Base-by-base conservation (phyloP, 1,140 invertebrate genomes). In the Drosophila punjabiensis region DNA sequence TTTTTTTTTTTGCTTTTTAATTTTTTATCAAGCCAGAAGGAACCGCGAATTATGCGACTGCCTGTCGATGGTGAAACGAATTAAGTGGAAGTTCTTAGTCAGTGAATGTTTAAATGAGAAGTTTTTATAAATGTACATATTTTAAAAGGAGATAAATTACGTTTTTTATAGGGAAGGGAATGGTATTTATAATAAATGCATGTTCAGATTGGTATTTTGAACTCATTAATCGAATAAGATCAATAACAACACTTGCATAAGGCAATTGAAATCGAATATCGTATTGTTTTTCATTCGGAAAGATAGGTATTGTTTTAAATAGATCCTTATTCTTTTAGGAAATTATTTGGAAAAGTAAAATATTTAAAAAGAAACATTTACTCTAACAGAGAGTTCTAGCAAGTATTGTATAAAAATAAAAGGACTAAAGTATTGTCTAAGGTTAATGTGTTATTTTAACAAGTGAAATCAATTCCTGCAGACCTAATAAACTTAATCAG, bases 21-120 rank as follows among this genome's bases (percentile, higher is more conserved):
- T 77, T 61, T 59, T 50, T 37, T 78, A 69, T 69, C 24, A 63
- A 76, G 66, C 67, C 30, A 65, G 60, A 48, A 64, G 18, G 32
- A 52, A 47, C 59, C 61, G 81, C 67, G 65, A 79, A 74, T 87
- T 88, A 87, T 88, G 75, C 65, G 52, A 65, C 65, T 62, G 69
- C 83, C 79, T 87, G 75, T 82, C 82, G 75, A 86, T 79, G 69
- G 45, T 58, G 59, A 70, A 76, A 67, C 37, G 61, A 67, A 71
- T 70, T 73, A 71, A 65, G 58, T 76, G 35, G 28, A 56, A 48
- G 74, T 76, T 76, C 39, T 60, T 33, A 43, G 9, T 9, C 24
- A 28, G 18, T 5, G 41, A 62, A 13, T n/a, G n/a, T 37, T 71
- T 9, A 70, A 14, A 58, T 20, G 28, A 4, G 8, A 10, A 9